A percentile compares a stretch with the other conserved stretches of the same genome.
Conservation (phyloP, 2,113 vertebrate species). For the Corythornis madagascariensis region DNA sequence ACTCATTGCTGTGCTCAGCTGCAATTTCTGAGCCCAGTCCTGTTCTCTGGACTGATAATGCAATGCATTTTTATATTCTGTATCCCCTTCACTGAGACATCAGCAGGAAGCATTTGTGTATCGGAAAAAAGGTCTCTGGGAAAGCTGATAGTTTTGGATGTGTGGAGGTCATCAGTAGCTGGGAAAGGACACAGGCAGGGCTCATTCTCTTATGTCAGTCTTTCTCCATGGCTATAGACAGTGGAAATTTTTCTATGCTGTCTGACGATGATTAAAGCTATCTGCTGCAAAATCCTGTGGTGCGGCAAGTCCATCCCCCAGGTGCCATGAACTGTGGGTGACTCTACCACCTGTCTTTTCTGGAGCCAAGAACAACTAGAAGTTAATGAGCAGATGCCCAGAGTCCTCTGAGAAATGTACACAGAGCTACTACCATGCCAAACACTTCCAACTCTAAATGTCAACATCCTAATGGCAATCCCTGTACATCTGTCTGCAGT, state of each 20-base stretch:
- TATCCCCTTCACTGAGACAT: not conserved
- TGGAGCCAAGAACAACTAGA: not conserved
- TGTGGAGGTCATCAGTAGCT: not conserved
- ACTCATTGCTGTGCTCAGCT: not conserved
- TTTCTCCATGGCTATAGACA: not conserved
- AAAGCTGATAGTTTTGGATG: not conserved
- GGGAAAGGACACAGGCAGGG: not conserved
- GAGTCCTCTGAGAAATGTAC: not conserved
- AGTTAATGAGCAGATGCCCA: not conserved
- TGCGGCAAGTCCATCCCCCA: not conserved
- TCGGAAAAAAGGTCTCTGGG: not conserved
- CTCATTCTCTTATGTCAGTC: not conserved
- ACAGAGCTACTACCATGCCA: not conserved
- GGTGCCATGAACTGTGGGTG: not conserved
- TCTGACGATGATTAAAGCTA: not conserved
- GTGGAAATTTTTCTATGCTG: not conserved
- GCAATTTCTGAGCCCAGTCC: not conserved
- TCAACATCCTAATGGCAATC: conserved; percentile 6
- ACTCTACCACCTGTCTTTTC: not conserved
- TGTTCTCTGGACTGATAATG: not conserved
- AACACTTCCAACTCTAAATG: conserved; percentile 43
- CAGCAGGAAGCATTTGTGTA: not conserved
- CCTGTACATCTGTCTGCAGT: not conserved
- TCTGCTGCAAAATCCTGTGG: not conserved
- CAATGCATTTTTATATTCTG: not conserved